Evolutionary conservation across 92 coral and sea anemone genomes (phyloP).

Genomic region (Actinernus sp.): DNA sequence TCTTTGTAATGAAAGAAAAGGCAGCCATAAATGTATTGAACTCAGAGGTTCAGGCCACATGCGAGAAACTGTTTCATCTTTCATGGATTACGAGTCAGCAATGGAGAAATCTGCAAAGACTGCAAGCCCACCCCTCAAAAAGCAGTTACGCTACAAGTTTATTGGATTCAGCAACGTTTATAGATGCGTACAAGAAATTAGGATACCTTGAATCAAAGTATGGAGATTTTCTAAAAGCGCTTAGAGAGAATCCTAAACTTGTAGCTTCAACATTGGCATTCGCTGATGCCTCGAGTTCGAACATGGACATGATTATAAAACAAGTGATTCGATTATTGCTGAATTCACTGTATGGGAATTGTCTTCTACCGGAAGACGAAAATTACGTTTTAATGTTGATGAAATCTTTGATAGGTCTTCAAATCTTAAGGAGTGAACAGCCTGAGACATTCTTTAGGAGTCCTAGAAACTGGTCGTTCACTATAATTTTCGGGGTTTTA

Average conservation of each 20-base stretch:
- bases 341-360: constrained; percentile 88
- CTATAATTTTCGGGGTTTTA: constrained; percentile 73
- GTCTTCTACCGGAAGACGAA: constrained; percentile 92
- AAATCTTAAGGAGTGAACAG: constrained; percentile 74
- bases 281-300: constrained; percentile 69
- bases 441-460: constrained; percentile 74
- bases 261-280: constrained; percentile 86
- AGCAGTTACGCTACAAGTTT: constrained; percentile 84
- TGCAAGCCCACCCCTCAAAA: constrained; percentile 89
- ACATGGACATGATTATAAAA: constrained; percentile 87
- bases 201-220: constrained; percentile 93
- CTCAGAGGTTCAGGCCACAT: constrained; percentile 77
- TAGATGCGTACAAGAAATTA: constrained; percentile 82
- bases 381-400: constrained; percentile 70
- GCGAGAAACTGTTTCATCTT: constrained; percentile 87
- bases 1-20: constrained; percentile 87
- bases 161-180: constrained; percentile 81
- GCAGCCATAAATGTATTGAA: constrained; percentile 70
- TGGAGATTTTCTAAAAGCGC: constrained; percentile 90
- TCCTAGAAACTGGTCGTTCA: constrained; percentile 82
- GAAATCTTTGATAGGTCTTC: constrained; percentile 77
- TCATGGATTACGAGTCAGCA: constrained; percentile 97
- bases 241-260: constrained; percentile 78
- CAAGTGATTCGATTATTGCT: constrained; percentile 81
- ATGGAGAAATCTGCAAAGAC: constrained; percentile 84